Base-by-base conservation (phyloP, 2,888 invertebrate genomes). In the Sarcophaga carnaria region DNA sequence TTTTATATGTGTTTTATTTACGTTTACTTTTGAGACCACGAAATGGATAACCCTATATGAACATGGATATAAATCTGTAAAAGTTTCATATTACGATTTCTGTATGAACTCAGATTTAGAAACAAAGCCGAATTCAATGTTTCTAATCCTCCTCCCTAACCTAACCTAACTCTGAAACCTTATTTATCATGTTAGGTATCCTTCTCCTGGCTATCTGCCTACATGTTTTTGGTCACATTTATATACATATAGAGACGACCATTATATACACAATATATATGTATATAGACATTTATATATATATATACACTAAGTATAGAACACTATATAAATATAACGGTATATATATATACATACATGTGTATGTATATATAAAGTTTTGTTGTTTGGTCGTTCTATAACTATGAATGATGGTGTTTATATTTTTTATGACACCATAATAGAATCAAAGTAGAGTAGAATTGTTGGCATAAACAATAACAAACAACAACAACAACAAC, bases 401-500 rank as follows among this genome's bases (percentile, higher is more conserved):
- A 78, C 75, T 84, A 67, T 79, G 59, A 81, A 79, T 67, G 49
- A 79, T 84, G 66, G 76, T 78, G 63, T 76, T 60, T 71, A 66
- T 67, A 2, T 49, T 76, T 84, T 82, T 87, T 87, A 84, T 80
- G 75, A 66, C 81, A 76, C 47, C 49, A 72, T 84, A 81, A 79
- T 79, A 76, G 67, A 75, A 67, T 79, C 63, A 62, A 71, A 66
- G n/a, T 47, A 45, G 67, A 45, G 49, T 74, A 22, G 54, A 27
- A 74, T 59, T 63, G 49, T 60, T 25, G 25, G 76, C 64, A 63
- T 8, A 14, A 77, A 69, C 47, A 78, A 45, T 62, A 74, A n/a
- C 75, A 63, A 79, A 37, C 37, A 37, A 37, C 37, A 37, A 37
- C 8, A 79, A 37, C 37, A 37, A 37, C 37, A 37, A 37, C 8